Evolutionary conservation across 64 coral and sea anemone species (phyloP).

Genomic region (Stichodactyla helianthus): DNA sequence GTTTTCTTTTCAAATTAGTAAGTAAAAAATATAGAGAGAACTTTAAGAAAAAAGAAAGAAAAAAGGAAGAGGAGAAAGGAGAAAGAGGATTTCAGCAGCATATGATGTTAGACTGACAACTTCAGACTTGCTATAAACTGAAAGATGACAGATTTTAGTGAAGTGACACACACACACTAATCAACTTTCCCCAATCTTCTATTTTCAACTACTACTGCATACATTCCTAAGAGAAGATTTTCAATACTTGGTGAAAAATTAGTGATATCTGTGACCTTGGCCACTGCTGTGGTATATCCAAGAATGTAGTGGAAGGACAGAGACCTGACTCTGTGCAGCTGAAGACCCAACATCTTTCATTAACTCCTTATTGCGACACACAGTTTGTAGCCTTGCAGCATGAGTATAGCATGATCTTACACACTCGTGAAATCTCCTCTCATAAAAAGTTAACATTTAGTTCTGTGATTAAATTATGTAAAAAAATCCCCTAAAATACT

Average conservation of each 20-base stretch:
- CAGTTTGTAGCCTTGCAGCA: neutral
- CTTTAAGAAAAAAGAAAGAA: too few relatives aligned
- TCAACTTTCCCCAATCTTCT: neutral
- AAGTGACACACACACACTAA: neutral
- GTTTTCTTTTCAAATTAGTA: too few relatives aligned
- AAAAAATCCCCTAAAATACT: neutral
- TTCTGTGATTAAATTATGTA: neutral
- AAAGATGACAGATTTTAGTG: neutral
- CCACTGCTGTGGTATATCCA: too few relatives aligned
- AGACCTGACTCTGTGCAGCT: too few relatives aligned
- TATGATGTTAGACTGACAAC: neutral
- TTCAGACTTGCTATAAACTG: neutral
- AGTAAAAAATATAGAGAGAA: too few relatives aligned
- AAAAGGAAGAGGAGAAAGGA: too few relatives aligned
- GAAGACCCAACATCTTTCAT: too few relatives aligned
- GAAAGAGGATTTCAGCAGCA: too few relatives aligned
- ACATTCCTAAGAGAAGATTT: neutral
- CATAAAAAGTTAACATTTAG: neutral
- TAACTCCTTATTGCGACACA: too few relatives aligned
- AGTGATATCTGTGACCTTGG: too few relatives aligned
- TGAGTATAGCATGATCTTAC: neutral
- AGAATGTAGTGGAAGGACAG: too few relatives aligned
- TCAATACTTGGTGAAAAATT: neutral
- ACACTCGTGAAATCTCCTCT: neutral
- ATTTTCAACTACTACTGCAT: neutral